phyloP scores from a whole-genome alignment of 2,797 vertebrate genomes.

The Taeniopygia guttata region DNA sequence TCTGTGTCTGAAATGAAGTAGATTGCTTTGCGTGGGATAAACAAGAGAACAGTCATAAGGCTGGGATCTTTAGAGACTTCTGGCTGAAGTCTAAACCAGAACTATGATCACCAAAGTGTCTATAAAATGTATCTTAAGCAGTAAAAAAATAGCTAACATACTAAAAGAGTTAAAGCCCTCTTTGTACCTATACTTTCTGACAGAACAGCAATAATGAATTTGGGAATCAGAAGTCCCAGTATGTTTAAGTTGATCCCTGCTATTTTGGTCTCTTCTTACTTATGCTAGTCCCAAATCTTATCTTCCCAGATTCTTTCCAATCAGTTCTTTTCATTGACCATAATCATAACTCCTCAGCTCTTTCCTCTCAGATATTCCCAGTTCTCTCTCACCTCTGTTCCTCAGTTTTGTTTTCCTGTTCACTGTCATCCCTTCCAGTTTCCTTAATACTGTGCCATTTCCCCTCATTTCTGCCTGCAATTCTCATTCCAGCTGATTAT shows the following conservation, averaged over 20 bases:
- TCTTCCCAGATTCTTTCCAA: background rate
- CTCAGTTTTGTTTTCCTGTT: background rate
- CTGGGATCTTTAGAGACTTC: background rate
- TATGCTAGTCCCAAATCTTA: background rate
- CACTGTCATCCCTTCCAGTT: background rate
- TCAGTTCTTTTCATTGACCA: background rate
- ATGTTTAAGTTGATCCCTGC: background rate
- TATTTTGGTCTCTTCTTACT: background rate
- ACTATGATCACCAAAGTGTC: background rate
- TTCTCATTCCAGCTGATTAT: background rate
- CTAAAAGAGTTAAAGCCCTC: background rate
- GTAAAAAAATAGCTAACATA: background rate
- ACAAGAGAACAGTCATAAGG: background rate
- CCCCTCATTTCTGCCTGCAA: background rate
- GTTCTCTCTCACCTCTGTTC: background rate
- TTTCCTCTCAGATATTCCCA: background rate
- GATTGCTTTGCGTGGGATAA: background rate
- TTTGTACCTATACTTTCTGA: background rate
- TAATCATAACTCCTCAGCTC: background rate
- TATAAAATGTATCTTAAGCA: background rate
- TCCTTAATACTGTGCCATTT: background rate
- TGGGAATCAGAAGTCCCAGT: background rate
- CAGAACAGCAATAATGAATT: background rate
- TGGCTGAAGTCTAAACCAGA: background rate
- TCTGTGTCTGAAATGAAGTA: background rate